A percentile compares a stretch with the other conserved stretches of the same genome.
These are phyloP conservation scores for Nothobranchius kuhntae DNA, from an alignment of 2,113 vertebrate species.

Conservation along the genomic window DNA sequence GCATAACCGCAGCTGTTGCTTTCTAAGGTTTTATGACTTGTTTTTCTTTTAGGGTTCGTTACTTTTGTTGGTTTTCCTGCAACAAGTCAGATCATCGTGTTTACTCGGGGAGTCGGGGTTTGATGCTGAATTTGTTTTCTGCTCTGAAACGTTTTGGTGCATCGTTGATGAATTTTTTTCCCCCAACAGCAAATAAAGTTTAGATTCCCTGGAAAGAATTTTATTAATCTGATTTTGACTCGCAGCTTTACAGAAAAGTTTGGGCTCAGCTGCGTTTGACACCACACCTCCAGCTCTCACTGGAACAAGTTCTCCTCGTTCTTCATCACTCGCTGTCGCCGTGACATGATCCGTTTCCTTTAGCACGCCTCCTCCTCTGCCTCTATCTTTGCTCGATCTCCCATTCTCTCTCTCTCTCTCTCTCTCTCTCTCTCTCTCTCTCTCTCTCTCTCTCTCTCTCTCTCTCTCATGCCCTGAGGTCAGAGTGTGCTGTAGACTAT, in stretches of 20 bases:
- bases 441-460: constrained; percentile 15
- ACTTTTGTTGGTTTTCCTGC: too few relatives aligned
- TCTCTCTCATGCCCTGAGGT: constrained; percentile 63
- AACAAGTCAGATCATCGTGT: too few relatives aligned
- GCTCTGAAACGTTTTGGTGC: too few relatives aligned
- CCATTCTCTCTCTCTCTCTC: constrained; percentile 8
- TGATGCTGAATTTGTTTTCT: too few relatives aligned
- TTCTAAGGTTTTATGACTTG: too few relatives aligned
- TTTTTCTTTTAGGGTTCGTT: too few relatives aligned
- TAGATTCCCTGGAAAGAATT: too few relatives aligned
- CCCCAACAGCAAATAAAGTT: too few relatives aligned
- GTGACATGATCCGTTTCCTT: constrained; percentile 46
- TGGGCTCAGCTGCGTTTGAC: constrained; percentile 34
- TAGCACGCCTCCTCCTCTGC: constrained; percentile 33
- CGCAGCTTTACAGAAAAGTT: constrained; percentile 34
- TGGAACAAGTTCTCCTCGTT: constrained; percentile 15
- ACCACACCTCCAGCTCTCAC: constrained; percentile 18
- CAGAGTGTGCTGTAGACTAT: constrained; percentile 75
- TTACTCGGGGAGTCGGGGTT: too few relatives aligned
- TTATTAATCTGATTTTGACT: neutral
- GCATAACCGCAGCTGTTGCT: too few relatives aligned
- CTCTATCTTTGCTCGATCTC: constrained; percentile 24
- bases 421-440: neutral
- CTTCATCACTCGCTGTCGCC: constrained; percentile 56
- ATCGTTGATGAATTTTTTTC: too few relatives aligned